Evolutionary conservation across 2,797 vertebrate species (phyloP), one percentile per base, ranked within the genome.

Genomic region (Balearica regulorum): DNA sequence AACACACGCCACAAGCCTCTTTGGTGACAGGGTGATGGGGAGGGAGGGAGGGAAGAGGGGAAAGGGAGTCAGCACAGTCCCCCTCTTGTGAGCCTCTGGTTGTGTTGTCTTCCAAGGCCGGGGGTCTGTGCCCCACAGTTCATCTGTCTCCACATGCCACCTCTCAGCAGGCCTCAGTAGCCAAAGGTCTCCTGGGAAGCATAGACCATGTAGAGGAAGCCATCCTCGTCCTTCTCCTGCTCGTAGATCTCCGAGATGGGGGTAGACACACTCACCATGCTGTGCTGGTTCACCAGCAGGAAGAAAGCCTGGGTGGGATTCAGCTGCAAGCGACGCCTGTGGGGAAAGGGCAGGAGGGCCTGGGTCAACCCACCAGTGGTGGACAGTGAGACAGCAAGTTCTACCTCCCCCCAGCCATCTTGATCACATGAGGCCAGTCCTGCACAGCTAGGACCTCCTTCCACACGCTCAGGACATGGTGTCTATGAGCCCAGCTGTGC

Each of bases 151-250:
- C 86, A 87, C 53, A 16, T 75, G 88, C 46, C 68, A 21, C 37
- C 39, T 60, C 51, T 46, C 71, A 54, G 95, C 92, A 70, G 90
- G 89, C 82, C 94, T 98, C 98, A 99, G 98, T 98, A 99, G 95
- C 99, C 99, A 81, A 99, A 99, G 94, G 99, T 99, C 98, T 99
- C 99, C 98, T 99, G 99, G 80, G 99, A 99, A 96, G 99, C 99
- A 53, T 99, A 99, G 93, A 99, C 99, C 99, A 99, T 99, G 98
- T 99, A 99, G 94, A 99, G 99, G 98, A 99, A 99, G 97, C 99
- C 99, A 37, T 99, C 99, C 89, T 99, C 99, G 0, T 99, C 99
- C 25, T 99, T 98, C 98, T 99, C 99, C 98, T 99, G 99, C 97
- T 99, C 99, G 3, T 99, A 99, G 98, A 99, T 99, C 98, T 99